These are phyloP conservation scores for Nettapus auritus DNA, from an alignment of 2,113 vertebrate species.

Conservation along the genomic window DNA sequence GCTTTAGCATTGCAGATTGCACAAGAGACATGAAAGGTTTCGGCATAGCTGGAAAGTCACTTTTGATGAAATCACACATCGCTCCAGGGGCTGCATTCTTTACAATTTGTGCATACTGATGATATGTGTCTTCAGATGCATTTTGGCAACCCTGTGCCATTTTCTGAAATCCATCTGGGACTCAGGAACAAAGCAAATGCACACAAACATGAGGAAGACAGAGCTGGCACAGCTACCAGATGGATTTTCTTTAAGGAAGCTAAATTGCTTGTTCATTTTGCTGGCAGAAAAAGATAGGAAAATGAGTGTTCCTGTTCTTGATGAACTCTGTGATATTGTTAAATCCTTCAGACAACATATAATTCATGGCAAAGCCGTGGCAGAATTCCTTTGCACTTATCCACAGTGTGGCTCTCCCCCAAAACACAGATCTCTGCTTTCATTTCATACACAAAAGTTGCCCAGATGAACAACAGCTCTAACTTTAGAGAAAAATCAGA, in stretches of 20 bases:
- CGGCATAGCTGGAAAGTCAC: conserved; percentile 70
- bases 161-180: conserved; percentile 61
- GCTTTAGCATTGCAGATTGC: conserved; percentile 70
- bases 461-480: conserved; percentile 25
- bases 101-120: conserved; percentile 58
- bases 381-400: conserved; percentile 58
- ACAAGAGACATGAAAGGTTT: conserved; percentile 69
- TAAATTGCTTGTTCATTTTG: conserved; percentile 50
- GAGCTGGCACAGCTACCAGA: conserved; percentile 59
- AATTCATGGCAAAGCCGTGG: conserved; percentile 39
- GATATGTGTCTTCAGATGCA: conserved; percentile 28
- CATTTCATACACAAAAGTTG: background rate
- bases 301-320: conserved; percentile 46
- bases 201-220: conserved; percentile 39
- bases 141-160: conserved; percentile 44
- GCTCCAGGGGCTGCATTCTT: conserved; percentile 48
- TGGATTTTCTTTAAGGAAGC: conserved; percentile 72
- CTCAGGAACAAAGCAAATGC: conserved; percentile 47
- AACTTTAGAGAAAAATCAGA: conserved; percentile 33
- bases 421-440: conserved; percentile 22
- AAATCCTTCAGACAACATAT: conserved; percentile 58
- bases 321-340: conserved; percentile 51
- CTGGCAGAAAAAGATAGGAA: conserved; percentile 69
- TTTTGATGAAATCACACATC: conserved; percentile 66
- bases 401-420: conserved; percentile 20